Evolutionary conservation across 2,113 vertebrate species (phyloP).

Genomic region (Xiphias gladius): DNA sequence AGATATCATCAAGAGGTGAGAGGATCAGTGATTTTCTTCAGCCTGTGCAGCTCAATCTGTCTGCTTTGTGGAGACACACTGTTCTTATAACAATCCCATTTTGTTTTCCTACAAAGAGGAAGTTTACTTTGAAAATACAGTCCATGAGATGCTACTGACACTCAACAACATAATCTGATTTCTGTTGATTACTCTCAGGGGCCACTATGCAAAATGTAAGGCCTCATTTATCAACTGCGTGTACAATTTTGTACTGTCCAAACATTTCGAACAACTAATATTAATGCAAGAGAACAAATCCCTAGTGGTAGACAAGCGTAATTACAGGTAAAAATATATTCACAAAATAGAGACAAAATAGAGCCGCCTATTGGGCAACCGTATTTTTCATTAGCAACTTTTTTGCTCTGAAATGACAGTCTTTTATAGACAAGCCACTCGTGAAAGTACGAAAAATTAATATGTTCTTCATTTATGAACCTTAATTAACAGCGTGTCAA

Average conservation of each 20-base stretch:
- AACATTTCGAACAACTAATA: not conserved
- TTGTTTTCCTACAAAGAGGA: constrained; percentile 1
- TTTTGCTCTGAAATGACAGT: not conserved
- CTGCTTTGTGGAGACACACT: constrained; percentile 63
- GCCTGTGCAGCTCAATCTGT: constrained; percentile 78
- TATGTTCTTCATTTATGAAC: too few relatives aligned
- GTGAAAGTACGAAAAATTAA: not conserved
- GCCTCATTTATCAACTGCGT: constrained; percentile 28
- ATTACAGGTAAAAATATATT: too few relatives aligned
- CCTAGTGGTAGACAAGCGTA: not conserved
- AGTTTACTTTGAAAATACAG: not conserved
- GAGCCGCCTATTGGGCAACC: too few relatives aligned
- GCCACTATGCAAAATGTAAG: not conserved
- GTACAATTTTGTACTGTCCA: not conserved
- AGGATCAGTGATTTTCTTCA: constrained; percentile 60
- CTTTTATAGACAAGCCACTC: not conserved
- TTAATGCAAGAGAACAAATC: not conserved
- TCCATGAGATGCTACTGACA: constrained; percentile 2
- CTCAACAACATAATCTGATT: not conserved
- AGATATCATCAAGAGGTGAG: constrained; percentile 57
- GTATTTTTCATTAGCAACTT: not conserved
- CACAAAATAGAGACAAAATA: too few relatives aligned
- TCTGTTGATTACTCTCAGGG: not conserved
- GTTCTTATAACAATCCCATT: constrained; percentile 29
- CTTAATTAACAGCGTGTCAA: too few relatives aligned